A percentile compares a stretch with the other conserved stretches of the same genome.
Evolutionary conservation across 2,888 invertebrate genomes (phyloP).

Genomic region (Eristalis tenax): DNA sequence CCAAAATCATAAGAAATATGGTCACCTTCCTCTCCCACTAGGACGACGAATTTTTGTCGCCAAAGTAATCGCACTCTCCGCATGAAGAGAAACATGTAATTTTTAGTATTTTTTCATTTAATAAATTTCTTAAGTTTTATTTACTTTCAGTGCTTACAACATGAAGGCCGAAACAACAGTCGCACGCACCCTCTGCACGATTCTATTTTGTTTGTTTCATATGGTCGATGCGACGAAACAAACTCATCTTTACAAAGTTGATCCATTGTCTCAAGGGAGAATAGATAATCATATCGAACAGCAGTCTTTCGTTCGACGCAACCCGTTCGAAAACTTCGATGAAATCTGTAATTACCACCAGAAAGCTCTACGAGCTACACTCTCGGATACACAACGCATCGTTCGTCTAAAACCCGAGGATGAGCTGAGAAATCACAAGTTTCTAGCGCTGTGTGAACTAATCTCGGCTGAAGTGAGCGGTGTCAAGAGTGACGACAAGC

Average conservation of each 20-base stretch:
- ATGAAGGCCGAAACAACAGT: slow-evolving; percentile 75
- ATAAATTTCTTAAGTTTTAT: background rate
- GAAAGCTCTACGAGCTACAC: slow-evolving; percentile 82
- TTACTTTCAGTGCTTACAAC: background rate
- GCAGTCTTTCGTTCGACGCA: background rate
- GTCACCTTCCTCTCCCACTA: too few species aligned
- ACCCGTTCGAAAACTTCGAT: background rate
- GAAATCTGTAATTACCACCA: slow-evolving; percentile 79
- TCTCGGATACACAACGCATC: slow-evolving; percentile 84
- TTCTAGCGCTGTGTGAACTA: slow-evolving; percentile 84
- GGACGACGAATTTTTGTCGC: too few species aligned
- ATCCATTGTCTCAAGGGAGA: slow-evolving; percentile 15
- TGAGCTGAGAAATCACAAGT: slow-evolving; percentile 85
- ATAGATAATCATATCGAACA: background rate
- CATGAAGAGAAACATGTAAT: too few species aligned
- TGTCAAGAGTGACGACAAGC: slow-evolving; percentile 78
- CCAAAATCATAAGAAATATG: too few species aligned
- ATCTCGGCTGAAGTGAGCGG: slow-evolving; percentile 85
- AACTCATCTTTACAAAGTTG: slow-evolving; percentile 14
- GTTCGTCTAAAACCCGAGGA: slow-evolving; percentile 84
- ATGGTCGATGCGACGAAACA: slow-evolving; percentile 73
- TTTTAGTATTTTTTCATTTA: too few species aligned
- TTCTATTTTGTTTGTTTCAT: slow-evolving; percentile 75
- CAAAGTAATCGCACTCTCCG: too few species aligned
- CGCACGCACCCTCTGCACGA: slow-evolving; percentile 75